Base-by-base conservation (phyloP, 2,888 invertebrate species). In the Osmoderma eremita region DNA sequence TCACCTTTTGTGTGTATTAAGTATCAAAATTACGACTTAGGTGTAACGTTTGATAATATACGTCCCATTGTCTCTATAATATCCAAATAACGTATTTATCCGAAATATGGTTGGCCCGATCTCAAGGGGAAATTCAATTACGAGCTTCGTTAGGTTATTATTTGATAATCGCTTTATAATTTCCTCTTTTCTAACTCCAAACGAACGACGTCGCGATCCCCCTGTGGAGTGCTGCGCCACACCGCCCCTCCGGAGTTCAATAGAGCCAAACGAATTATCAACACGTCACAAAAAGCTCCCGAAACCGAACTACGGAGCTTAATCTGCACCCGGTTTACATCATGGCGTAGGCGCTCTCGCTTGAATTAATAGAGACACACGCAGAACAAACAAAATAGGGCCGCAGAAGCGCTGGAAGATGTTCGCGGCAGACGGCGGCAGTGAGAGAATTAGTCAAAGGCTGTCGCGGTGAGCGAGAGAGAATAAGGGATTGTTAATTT, bases 101-200 rank as follows among this genome's bases (percentile, higher is more conserved):
- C 3, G n/a, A 45, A 48, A 18, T 20, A 20, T n/a, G 18, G 30
- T 8, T 30, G 8, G 30, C 30, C 30, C 30, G 17, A 51, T 51
- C 24, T 15, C 24, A 6, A 15, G 22, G 50, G 22, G 22, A 56
- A 56, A 56, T 56, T 56, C 42, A 56, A 56, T 56, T 56, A 56
- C 56, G 13, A 5, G 56, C 56, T 56, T 20, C 42, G 22, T 10
- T 56, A 41, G 22, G 24, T 51, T 51, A 56, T 56, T 56, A 56
- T 56, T 56, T 41, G 22, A 56, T 56, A 56, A 56, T 56, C 41
- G 41, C 42, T 56, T 56, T 56, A 42, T 56, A 56, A 56, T 56
- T 56, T 22, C 41, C 41, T 22, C 42, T 13, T 15, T 24, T n/a
- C 20, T 1, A 13, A 4, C 24, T 30, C 10, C 30, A 30, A 30